Percentiles rank a stretch among this genome's conserved stretches.
Conservation (phyloP, 2,797 vertebrate species). For the Acipenser ruthenus region DNA sequence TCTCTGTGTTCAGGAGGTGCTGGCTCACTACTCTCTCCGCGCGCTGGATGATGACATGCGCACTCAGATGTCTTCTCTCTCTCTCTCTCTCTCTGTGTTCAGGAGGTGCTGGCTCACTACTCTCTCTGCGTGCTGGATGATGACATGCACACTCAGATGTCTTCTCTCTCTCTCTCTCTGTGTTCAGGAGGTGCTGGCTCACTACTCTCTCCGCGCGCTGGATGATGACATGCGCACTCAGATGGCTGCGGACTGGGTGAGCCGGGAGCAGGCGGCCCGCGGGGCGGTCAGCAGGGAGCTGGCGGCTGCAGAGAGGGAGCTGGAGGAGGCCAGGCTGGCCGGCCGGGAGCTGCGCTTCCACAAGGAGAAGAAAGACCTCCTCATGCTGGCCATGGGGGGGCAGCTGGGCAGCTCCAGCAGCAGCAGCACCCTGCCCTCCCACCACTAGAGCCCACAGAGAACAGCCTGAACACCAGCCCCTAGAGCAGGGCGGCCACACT, state of each 20-base stretch:
- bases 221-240: conserved; percentile 93
- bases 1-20: not conserved
- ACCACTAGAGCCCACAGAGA: conserved; percentile 40
- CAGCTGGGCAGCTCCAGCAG: conserved; percentile 67
- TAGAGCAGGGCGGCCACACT: no score
- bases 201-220: conserved; percentile 81
- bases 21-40: conserved; percentile 33
- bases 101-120: no score
- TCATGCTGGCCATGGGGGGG: conserved; percentile 65
- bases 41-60: no score
- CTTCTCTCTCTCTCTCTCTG: conserved; percentile 10
- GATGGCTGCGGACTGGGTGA: conserved; percentile 96
- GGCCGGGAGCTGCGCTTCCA: conserved; percentile 92
- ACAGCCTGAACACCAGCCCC: no score
- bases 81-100: no score
- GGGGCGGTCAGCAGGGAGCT: conserved; percentile 77
- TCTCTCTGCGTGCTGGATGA: no score
- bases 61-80: no score
- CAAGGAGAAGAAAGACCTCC: conserved; percentile 69
- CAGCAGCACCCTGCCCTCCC: conserved; percentile 56
- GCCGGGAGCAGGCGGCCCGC: conserved; percentile 76
- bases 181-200: not conserved
- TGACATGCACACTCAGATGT: no score
- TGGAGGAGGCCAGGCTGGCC: conserved; percentile 84
- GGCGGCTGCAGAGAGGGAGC: conserved; percentile 77